These are phyloP conservation scores for Dryococelus australis DNA, from an alignment of 2,888 invertebrate genomes.

Conservation along the genomic window DNA sequence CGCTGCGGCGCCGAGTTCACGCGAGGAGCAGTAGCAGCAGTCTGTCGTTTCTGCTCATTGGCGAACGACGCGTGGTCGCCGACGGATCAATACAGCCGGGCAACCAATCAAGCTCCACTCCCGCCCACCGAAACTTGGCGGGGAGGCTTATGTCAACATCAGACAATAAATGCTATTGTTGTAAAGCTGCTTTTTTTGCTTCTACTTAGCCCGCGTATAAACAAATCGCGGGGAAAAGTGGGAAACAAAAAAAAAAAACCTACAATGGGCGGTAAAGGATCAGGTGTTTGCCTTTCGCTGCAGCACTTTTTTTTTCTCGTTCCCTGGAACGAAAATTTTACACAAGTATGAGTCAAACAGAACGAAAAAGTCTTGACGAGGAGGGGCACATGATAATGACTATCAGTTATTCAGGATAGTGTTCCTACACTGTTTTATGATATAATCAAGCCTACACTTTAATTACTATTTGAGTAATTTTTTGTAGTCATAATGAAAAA, in stretches of 20 bases:
- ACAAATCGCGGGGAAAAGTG: background rate
- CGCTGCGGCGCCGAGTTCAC: background rate
- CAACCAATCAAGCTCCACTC: slow-evolving; percentile 34
- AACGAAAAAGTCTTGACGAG: background rate
- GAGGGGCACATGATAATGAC: too few species aligned
- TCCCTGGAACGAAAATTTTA: background rate
- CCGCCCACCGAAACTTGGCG: slow-evolving; percentile 1
- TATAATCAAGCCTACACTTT: too few species aligned
- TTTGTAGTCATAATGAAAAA: too few species aligned
- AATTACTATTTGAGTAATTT: too few species aligned
- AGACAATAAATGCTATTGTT: slow-evolving; percentile 26
- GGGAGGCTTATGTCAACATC: background rate
- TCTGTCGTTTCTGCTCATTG: slow-evolving; percentile 42
- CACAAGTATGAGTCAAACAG: background rate
- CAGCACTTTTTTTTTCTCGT: background rate
- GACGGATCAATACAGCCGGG: slow-evolving; percentile 38
- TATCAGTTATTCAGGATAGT: too few species aligned
- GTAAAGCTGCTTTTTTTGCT: background rate
- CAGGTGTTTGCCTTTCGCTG: background rate
- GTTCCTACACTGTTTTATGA: too few species aligned
- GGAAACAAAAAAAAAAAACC: background rate
- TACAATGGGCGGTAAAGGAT: background rate
- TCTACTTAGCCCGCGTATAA: background rate
- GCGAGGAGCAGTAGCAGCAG: background rate
- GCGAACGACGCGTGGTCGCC: slow-evolving; percentile 36